phyloP scores from a whole-genome alignment of 92 coral and sea anemone species.

The Heliopora coerulea region DNA sequence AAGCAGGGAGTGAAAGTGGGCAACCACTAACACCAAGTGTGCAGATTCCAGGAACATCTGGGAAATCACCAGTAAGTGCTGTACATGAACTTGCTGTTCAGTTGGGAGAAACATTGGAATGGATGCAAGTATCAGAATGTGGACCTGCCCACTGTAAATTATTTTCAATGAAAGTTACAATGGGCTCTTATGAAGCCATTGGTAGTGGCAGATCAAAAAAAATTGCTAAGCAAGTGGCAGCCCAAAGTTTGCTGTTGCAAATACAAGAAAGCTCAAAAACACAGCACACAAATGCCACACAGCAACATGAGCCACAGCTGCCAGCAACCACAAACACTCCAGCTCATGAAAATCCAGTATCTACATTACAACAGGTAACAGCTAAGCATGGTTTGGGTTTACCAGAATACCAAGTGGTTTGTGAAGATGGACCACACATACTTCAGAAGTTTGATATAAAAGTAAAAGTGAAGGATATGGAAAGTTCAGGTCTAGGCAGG shows the following conservation, averaged over 20 bases:
- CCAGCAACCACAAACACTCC: not conserved
- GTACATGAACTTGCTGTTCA: constrained; percentile 23
- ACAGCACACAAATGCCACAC: not conserved
- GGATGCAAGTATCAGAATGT: constrained; percentile 34
- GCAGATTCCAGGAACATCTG: no score
- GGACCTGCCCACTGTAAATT: constrained; percentile 36
- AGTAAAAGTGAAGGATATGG: constrained; percentile 29
- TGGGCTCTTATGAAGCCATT: constrained; percentile 30
- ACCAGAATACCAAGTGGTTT: constrained; percentile 9
- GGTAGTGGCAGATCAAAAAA: constrained; percentile 40
- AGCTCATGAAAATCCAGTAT: constrained; percentile 15
- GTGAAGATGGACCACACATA: constrained; percentile 27
- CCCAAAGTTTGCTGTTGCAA: constrained; percentile 8
- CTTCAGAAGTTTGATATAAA: constrained; percentile 35
- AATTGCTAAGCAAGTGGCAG: constrained; percentile 34
- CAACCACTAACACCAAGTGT: constrained; percentile 4
- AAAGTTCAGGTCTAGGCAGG: constrained; percentile 25
- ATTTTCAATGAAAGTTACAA: constrained; percentile 32
- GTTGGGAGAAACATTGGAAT: constrained; percentile 1
- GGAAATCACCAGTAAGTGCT: constrained; percentile 16
- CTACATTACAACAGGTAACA: constrained; percentile 6
- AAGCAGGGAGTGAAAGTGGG: no score
- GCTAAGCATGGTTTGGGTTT: constrained; percentile 11
- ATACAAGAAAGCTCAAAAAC: not conserved
- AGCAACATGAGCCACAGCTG: constrained; percentile 25